Percentiles rank a stretch among this genome's conserved stretches.
Conservation (phyloP, 2,888 invertebrate species). For the Tricholauxania praeusta region DNA sequence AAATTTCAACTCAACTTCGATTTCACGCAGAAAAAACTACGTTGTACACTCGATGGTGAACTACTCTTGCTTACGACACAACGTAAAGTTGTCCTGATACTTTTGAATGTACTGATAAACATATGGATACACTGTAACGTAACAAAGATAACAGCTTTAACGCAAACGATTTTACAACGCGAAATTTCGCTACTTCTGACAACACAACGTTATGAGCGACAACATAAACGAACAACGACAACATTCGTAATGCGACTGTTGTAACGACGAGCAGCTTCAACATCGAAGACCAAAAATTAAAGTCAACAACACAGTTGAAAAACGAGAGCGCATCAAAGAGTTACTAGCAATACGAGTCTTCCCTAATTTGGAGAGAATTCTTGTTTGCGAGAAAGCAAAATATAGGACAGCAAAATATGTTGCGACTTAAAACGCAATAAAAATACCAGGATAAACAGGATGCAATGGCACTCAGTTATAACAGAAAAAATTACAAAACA, state of each 20-base stretch:
- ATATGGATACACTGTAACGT: not conserved
- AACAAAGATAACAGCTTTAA: not conserved
- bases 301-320: conserved; percentile 24
- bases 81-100: too few relatives aligned
- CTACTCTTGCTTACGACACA: too few relatives aligned
- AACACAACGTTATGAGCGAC: conserved; percentile 43
- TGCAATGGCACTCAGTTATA: conserved; percentile 22
- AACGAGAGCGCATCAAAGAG: not conserved
- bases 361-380: too few relatives aligned
- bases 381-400: not conserved
- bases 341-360: too few relatives aligned
- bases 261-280: conserved; percentile 51
- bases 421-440: not conserved
- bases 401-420: not conserved
- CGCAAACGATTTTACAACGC: conserved; percentile 17
- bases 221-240: conserved; percentile 62
- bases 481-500: not conserved
- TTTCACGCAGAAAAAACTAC: too few relatives aligned
- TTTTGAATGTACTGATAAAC: too few relatives aligned
- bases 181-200: conserved; percentile 7
- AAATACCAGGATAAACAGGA: conserved; percentile 26
- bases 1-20: too few relatives aligned
- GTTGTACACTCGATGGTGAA: too few relatives aligned
- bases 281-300: conserved; percentile 48
- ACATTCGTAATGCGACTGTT: conserved; percentile 61